Conservation (phyloP, 2,888 invertebrate species). For the Linnaemya tessellans region DNA sequence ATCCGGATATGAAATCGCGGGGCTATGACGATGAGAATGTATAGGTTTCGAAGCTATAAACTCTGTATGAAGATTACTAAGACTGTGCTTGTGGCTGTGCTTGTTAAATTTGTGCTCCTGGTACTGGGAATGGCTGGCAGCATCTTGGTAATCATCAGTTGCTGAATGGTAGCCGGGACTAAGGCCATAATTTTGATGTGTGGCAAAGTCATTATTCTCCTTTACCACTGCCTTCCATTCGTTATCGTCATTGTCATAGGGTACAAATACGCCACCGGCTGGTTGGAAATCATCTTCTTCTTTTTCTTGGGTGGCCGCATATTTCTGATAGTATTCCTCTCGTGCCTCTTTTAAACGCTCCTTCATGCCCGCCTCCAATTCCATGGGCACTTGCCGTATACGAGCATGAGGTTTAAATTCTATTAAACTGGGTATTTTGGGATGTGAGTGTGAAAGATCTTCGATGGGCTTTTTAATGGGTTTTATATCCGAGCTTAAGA, state of each 20-base stretch:
- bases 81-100: constrained; percentile 1
- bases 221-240: constrained; percentile 81
- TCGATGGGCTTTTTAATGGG: constrained; percentile 79
- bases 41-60: constrained; percentile 63
- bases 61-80: constrained; percentile 69
- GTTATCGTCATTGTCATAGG: constrained; percentile 75
- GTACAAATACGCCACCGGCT: constrained; percentile 70
- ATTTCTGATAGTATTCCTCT: constrained; percentile 78
- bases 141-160: constrained; percentile 76
- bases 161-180: constrained; percentile 71
- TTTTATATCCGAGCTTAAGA: constrained; percentile 82
- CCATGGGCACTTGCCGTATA: constrained; percentile 81
- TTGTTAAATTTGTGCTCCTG: constrained; percentile 72
- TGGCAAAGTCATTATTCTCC: constrained; percentile 67
- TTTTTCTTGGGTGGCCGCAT: constrained; percentile 17
- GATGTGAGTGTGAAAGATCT: constrained; percentile 81
- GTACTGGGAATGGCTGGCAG: constrained; percentile 73
- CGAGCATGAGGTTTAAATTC: constrained; percentile 82
- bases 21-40: constrained; percentile 63
- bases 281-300: constrained; percentile 60
- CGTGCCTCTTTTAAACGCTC: constrained; percentile 77
- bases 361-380: constrained; percentile 79
- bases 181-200: constrained; percentile 46
- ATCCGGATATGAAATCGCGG: constrained; percentile 76
- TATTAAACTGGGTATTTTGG: constrained; percentile 80